phyloP scores from a whole-genome alignment of 1,140 invertebrate species.

The Agrypnia vestita region DNA sequence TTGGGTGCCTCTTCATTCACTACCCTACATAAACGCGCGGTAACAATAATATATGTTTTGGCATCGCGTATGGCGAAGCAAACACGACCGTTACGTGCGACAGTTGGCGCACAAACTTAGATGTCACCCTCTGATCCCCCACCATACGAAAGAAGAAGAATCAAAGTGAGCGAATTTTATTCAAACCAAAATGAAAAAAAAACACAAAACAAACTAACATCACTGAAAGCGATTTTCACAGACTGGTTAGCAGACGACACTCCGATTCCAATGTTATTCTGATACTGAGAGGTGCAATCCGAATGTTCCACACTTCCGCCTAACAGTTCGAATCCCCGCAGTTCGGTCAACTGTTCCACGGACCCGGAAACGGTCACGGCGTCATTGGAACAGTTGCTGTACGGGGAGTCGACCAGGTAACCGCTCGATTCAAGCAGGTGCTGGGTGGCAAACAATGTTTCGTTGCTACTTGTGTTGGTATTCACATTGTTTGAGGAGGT shows the following conservation, averaged over 20 bases:
- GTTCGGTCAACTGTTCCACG: slow-evolving; percentile 11
- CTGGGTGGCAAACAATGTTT: slow-evolving; percentile 30
- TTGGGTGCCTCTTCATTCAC: too few relatives aligned
- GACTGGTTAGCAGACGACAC: slow-evolving; percentile 49
- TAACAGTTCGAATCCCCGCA: slow-evolving; percentile 18
- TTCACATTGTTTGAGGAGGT: slow-evolving; percentile 43
- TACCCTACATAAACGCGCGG: too few relatives aligned
- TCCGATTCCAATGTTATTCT: slow-evolving; percentile 27
- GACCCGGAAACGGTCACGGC: background rate
- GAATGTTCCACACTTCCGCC: background rate
- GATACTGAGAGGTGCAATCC: slow-evolving; percentile 8
- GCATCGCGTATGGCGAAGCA: too few relatives aligned
- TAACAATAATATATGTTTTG: too few relatives aligned
- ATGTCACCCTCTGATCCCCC: too few relatives aligned
- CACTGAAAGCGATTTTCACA: slow-evolving; percentile 64
- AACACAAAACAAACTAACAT: slow-evolving; percentile 54
- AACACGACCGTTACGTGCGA: too few relatives aligned
- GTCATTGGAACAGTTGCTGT: slow-evolving; percentile 47
- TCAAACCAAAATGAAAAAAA: slow-evolving; percentile 26
- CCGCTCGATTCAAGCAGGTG: slow-evolving; percentile 36
- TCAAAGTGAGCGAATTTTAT: background rate
- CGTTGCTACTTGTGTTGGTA: slow-evolving; percentile 25
- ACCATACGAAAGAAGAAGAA: too few relatives aligned
- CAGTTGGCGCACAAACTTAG: too few relatives aligned
- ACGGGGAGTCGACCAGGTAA: slow-evolving; percentile 30